Evolutionary conservation across 2,113 vertebrate genomes (phyloP), one percentile per base, ranked within the genome.

Genomic region (Pteropus alecto): DNA sequence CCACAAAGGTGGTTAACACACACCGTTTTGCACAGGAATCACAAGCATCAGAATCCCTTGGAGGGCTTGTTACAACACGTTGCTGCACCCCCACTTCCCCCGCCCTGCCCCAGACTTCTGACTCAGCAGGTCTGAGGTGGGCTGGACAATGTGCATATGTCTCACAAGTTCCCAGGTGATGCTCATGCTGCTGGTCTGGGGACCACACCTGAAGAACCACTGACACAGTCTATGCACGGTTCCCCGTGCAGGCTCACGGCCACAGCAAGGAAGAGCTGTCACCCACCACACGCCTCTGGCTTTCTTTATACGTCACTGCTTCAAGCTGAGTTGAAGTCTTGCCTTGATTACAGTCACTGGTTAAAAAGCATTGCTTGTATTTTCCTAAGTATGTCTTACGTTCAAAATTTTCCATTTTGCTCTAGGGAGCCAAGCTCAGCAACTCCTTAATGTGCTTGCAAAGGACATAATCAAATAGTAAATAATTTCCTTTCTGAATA

Each of bases 401-500:
- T 95, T 95, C 51, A 71, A 48, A 82, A 87, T 4, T 93, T 97
- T 94, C 88, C 71, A 92, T 88, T 92, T 95, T 54, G 85, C 51
- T 56, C 68, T 46, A 84, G 38, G 67, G 10, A 95, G 41, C 6
- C 33, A 74, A 81, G 67, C 76, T 68, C 43, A 28, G 94, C 38
- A 90, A 46, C 71, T 87, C 77, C 61, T 96, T 82, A 73, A 71
- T 91, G 78, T 77, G 67, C 78, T 58, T 88, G 51, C 74, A 74
- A 85, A 89, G 43, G n/a, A 18, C 21, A 41, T 78, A 82, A 88
- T 94, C 73, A 78, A 93, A 89, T 74, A 61, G 81, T 30, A 81
- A 46, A 51, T 63, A 70, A 90, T 92, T 95, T 86, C 60, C 63
- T 77, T 94, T 94, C 87, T 73, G 48, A 87, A 90, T 2, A 74